Evolutionary conservation across 2,888 invertebrate genomes (phyloP), one percentile per base, ranked within the genome.

Genomic region (Nomada ferruginata): DNA sequence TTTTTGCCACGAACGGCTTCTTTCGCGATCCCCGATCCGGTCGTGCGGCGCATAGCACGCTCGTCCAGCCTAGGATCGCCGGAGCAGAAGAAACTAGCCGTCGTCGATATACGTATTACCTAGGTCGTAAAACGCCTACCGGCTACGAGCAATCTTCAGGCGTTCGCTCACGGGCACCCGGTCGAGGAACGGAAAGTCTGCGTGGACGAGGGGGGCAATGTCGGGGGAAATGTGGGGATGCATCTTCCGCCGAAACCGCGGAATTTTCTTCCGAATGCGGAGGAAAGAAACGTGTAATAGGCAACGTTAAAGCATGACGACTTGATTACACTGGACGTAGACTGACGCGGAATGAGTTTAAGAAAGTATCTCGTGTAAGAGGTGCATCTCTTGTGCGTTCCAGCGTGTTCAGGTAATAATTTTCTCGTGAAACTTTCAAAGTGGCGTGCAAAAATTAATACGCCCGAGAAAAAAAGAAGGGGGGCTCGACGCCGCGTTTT

Each of bases 111-210:
- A 29, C 29, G 72, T 59, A 64, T 77, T 71, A 52, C 69, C 60
- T 64, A 78, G 72, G 70, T 79, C 78, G 82, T 81, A 82, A 83
- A 86, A 86, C 79, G 82, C 85, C 83, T 81, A 82, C n/a, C 29
- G 29, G 50, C 47, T 4, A 72, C 18, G 29, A 13, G 29, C n/a
- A n/a, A 36, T 29, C 4, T n/a, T 1, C 11, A 3, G 29, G 59
- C 11, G 7, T 7, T 23, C 23, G 10, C 5, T 44, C 47, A 13
- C 66, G 71, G 18, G 36, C 23, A 47, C 52, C 5, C 18, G 13
- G 36, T 10, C 29, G 36, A 2, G 26, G 26, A 29, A 65, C 50
- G 42, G 65, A 36, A 57, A 73, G 47, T 26, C 55, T 18, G 59
- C 29, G 36, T 15, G 36, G 50, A 11, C 50, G 61, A 59, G 26